Base-by-base conservation (phyloP, 2,888 invertebrate species). In the Thelaira solivaga region DNA sequence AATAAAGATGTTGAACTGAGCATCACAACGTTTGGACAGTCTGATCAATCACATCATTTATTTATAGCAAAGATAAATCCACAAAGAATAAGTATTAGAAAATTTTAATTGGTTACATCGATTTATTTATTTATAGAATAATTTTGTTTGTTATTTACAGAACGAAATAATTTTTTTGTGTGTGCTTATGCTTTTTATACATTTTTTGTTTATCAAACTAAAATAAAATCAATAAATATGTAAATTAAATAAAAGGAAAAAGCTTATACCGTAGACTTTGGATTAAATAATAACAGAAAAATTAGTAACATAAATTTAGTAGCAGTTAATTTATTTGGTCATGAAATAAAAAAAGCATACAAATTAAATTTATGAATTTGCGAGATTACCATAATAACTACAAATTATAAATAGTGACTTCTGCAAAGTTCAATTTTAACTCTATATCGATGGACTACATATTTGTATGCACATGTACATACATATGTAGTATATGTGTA, bases 21-120 rank as follows among this genome's bases (percentile, higher is more conserved):
- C 89, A 89, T 89, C 78, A 89, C 89, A 81, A 89, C 86, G 81
- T 88, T 88, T 83, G 86, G 88, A 83, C 89, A 88, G 83, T 85
- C 88, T 88, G 80, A 41, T 57, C 61, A 59, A 39, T 41, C 31
- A 41, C 31, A 69, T 76, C 24, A 53, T 45, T 64, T 62, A 51
- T 55, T 72, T 47, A 34, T 55, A 67, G 51, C 36, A 59, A 61
- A 67, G 22, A 71, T 59, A 71, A 67, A 65, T 65, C 45, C 65
- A 72, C 61, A 45, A 62, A 65, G 57, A 55, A 49, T 53, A 64
- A 39, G 16, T 16, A 73, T 73, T 72, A 57, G 62, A 72, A 67
- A 77, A 64, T 20, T 41, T 22, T 31, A 64, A 43, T 65, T 72
- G 39, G 62, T 73, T 34, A 45, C 26, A 49, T 57, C 45, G n/a